phyloP scores from a whole-genome alignment of 2,113 vertebrate genomes.

The Corythoichthys haematopterus region DNA sequence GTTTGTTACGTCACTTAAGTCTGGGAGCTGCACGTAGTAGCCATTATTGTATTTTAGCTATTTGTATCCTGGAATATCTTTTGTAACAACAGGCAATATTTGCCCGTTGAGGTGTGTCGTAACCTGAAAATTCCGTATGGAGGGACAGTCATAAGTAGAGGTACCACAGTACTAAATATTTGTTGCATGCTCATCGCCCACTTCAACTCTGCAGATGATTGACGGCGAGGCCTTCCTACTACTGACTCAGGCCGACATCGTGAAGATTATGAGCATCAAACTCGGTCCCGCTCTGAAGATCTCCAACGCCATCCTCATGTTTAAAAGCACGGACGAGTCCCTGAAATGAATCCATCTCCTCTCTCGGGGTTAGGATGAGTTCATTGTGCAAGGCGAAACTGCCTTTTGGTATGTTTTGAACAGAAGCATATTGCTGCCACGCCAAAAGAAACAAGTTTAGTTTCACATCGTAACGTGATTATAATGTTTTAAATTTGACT shows the following conservation, averaged over 20 bases:
- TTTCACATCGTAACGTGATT: too few species aligned
- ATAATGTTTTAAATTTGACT: too few species aligned
- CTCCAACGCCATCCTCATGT: conserved; percentile 98
- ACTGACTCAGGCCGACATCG: conserved; percentile 94
- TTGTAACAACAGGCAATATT: too few species aligned
- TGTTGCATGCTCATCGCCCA: conserved; percentile 28
- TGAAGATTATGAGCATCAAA: conserved; percentile 98
- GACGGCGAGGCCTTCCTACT: conserved; percentile 95
- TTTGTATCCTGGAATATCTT: too few species aligned
- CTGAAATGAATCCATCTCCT: conserved; percentile 77
- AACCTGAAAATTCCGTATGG: too few species aligned
- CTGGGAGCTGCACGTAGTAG: too few species aligned
- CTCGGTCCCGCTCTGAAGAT: conserved; percentile 97
- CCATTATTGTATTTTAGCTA: too few species aligned
- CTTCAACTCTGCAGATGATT: conserved; percentile 77
- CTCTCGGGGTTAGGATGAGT: background rate
- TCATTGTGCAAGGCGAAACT: conserved; percentile 55
- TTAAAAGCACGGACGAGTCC: conserved; percentile 92
- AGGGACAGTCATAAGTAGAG: too few species aligned
- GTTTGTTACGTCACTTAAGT: too few species aligned
- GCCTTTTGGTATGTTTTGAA: background rate
- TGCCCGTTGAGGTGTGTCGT: too few species aligned
- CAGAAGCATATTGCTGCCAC: too few species aligned
- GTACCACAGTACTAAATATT: background rate
- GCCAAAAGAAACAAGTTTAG: too few species aligned